A percentile compares a stretch with the other conserved stretches of the same genome.
phyloP scores from a whole-genome alignment of 37 sponge, comb jelly and placozoan genomes.

The Theonella swinhoei region DNA sequence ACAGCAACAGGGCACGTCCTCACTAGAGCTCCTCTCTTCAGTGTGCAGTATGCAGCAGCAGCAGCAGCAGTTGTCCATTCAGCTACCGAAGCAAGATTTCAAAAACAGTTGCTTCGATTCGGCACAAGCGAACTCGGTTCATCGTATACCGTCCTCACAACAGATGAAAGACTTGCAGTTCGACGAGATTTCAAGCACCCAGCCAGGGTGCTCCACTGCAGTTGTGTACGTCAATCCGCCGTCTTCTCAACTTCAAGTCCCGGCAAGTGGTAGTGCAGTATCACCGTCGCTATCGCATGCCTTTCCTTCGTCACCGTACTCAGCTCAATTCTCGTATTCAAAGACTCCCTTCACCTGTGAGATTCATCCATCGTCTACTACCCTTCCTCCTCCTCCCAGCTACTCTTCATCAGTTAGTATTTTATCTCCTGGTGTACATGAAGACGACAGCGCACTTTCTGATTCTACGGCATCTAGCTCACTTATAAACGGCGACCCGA shows the following conservation, averaged over 20 bases:
- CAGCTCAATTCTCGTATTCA: conserved; percentile 18
- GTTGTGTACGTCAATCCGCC: background rate
- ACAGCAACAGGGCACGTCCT: conserved; percentile 13
- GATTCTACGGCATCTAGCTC: background rate
- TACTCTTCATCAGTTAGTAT: background rate
- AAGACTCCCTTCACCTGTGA: background rate
- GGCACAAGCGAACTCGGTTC: too few species aligned
- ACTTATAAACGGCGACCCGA: background rate
- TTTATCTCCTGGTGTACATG: background rate
- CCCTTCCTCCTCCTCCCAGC: background rate
- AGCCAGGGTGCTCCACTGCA: background rate
- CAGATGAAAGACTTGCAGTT: background rate
- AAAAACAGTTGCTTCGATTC: too few species aligned
- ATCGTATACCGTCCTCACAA: too few species aligned
- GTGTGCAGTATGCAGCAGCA: background rate
- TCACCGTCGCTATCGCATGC: background rate
- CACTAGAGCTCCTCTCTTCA: conserved; percentile 18
- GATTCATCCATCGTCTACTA: background rate
- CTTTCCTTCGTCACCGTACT: conserved; percentile 57
- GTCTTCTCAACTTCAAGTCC: background rate
- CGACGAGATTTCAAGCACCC: background rate
- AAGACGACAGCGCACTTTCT: background rate
- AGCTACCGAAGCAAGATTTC: too few species aligned
- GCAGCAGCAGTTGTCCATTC: too few species aligned
- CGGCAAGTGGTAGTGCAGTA: background rate